Percentiles rank a stretch among this genome's conserved stretches.
These are phyloP conservation scores for Siniperca scherzeri DNA, from an alignment of 2,797 vertebrate species.

Conservation along the genomic window DNA sequence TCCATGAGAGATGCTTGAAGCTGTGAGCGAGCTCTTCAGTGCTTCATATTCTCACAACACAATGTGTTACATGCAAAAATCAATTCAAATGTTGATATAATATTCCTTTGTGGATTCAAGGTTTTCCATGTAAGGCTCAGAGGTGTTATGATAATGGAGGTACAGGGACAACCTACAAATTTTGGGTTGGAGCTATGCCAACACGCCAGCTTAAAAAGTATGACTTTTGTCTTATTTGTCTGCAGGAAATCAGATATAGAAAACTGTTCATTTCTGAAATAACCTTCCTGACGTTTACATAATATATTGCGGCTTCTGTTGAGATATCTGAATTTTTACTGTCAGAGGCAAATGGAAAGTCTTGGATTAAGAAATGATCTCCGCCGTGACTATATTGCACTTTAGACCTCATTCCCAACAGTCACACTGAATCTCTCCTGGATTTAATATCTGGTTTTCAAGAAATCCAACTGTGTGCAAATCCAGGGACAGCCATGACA, in stretches of 20 bases:
- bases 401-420: conserved; percentile 38
- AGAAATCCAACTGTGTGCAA: conserved; percentile 54
- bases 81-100: background rate
- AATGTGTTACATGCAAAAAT: conserved; percentile 11
- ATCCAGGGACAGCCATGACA: conserved; percentile 33
- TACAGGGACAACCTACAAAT: background rate
- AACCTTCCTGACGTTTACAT: background rate
- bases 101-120: background rate
- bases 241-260: conserved; percentile 6
- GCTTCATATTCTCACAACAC: background rate
- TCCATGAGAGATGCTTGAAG: conserved; percentile 37
- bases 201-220: background rate
- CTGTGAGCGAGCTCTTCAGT: conserved; percentile 15
- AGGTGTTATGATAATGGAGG: background rate
- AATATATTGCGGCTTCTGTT: background rate
- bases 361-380: conserved; percentile 30
- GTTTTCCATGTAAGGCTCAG: background rate
- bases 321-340: conserved; percentile 27
- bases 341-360: conserved; percentile 30
- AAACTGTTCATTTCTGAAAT: background rate
- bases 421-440: conserved; percentile 35
- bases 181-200: background rate
- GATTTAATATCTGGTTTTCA: conserved; percentile 44
- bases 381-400: conserved; percentile 11
- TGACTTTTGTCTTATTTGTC: background rate